These are phyloP conservation scores for Chitala chitala DNA, from an alignment of 2,113 vertebrate species.

Conservation along the genomic window DNA sequence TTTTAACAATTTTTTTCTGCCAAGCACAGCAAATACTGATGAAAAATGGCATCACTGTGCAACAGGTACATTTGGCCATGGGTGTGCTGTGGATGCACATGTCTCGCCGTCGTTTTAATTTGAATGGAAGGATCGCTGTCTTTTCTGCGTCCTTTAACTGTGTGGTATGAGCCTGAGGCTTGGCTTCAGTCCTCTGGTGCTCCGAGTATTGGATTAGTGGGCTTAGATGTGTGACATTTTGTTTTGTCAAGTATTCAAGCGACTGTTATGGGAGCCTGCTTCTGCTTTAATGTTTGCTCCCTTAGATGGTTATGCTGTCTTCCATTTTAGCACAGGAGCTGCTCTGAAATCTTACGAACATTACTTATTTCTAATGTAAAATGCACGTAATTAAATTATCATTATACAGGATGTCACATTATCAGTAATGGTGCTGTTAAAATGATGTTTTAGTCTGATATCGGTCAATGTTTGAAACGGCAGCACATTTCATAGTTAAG, in stretches of 20 bases:
- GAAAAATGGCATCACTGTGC: too few species aligned
- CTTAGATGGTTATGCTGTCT: too few species aligned
- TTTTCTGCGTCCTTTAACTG: not conserved
- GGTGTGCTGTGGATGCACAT: not conserved
- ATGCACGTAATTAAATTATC: too few species aligned
- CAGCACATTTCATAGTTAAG: too few species aligned
- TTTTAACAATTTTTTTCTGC: not conserved
- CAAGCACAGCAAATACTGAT: not conserved
- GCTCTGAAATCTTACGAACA: too few species aligned
- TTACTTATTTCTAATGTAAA: too few species aligned
- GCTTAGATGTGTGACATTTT: constrained; percentile 1
- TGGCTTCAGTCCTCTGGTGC: not conserved
- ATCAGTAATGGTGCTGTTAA: too few species aligned
- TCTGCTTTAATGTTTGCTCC: not conserved
- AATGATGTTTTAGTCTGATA: too few species aligned
- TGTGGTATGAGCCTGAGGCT: not conserved
- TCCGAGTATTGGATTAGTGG: not conserved
- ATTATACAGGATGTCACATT: too few species aligned
- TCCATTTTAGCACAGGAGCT: too few species aligned
- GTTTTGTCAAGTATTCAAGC: not conserved
- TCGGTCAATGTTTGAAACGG: too few species aligned
- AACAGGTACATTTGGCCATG: not conserved
- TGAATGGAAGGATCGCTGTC: not conserved
- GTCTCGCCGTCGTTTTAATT: not conserved
- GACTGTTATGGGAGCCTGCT: not conserved